Base-by-base conservation (phyloP, 2,888 invertebrate species). In the Adineta ricciae region DNA sequence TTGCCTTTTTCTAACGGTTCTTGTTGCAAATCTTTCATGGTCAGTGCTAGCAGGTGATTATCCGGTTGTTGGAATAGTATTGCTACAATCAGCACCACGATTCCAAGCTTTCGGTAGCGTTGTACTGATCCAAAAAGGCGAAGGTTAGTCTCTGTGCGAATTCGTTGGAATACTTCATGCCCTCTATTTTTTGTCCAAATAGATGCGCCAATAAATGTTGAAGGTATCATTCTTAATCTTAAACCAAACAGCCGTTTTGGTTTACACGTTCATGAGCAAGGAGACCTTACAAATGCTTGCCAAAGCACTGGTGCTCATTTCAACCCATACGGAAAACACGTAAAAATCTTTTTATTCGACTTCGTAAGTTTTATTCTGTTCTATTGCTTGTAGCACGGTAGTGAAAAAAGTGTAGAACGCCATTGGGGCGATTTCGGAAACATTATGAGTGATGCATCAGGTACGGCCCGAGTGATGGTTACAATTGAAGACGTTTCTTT, bases 221-320 rank as follows among this genome's bases (percentile, higher is more conserved):
- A 64, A 64, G 64, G 64, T 64, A n/a, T 64, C 32, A 2, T 64
- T 32, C 32, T 32, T 8, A 64, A 64, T 64, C 32, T 64, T 32
- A 64, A 64, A 64, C 64, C 64, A 64, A 32, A 27, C 16, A 64
- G 27, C 3, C 27, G 64, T 64, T 32, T 32, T 32, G 96, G 96
- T 41, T 96, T 97, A 92, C 97, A 97, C 90, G 93, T 97, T 86
- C 97, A 97, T 90, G 95, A 97, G 91, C 97, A 95, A 89, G 97
- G 97, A 0, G 97, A 97, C 21, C 21, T 56, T n/a, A 46, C 52
- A 27, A 16, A 83, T 78, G 84, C 52, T 54, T 84, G 84, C 46
- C 19, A 41, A 14, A 46, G 78, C 24, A 54, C 82, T 82, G 84
- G 84, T 41, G 82, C 82, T 27, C 84, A 84, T 54, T 84, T 84